These are phyloP conservation scores for Helicorthomorpha holstii DNA, from an alignment of 1,140 invertebrate genomes.

Conservation along the genomic window DNA sequence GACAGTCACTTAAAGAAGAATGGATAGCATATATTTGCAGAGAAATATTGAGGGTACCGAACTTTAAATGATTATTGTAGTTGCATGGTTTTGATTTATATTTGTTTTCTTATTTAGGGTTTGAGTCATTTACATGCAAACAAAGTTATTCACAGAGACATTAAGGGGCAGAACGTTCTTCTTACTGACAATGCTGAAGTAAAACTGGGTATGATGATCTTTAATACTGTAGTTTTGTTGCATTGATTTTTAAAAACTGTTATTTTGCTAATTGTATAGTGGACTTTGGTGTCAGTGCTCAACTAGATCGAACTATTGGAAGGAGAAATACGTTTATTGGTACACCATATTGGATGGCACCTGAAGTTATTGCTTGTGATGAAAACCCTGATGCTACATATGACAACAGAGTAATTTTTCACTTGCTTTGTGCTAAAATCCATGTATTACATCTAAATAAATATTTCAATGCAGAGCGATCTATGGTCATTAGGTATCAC, in stretches of 20 bases:
- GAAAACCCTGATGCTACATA: slow-evolving; percentile 99
- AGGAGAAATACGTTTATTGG: slow-evolving; percentile 98
- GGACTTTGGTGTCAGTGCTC: slow-evolving; percentile 99
- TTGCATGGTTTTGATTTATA: not conserved
- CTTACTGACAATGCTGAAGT: slow-evolving; percentile 99
- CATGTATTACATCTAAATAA: too few relatives aligned
- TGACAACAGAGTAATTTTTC: slow-evolving; percentile 55
- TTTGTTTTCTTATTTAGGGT: slow-evolving; percentile 38
- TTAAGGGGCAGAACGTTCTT: slow-evolving; percentile 99
- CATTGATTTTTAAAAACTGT: not conserved
- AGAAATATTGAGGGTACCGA: slow-evolving; percentile 69
- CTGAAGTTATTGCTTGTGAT: slow-evolving; percentile 97
- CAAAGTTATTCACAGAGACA: slow-evolving; percentile 99
- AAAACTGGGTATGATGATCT: slow-evolving; percentile 54
- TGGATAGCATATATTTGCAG: slow-evolving; percentile 99
- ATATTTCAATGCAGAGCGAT: slow-evolving; percentile 54
- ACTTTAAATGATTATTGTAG: too few relatives aligned
- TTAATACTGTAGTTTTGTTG: not conserved
- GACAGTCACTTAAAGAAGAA: slow-evolving; percentile 94
- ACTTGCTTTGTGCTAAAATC: not conserved
- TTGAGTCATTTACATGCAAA: slow-evolving; percentile 94
- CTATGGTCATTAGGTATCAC: slow-evolving; percentile 98
- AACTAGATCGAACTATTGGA: slow-evolving; percentile 96
- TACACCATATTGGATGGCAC: slow-evolving; percentile 73
- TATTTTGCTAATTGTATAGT: slow-evolving; percentile 39